These are phyloP conservation scores for Xestia sexstrigata DNA, from an alignment of 2,888 invertebrate species.

Conservation along the genomic window DNA sequence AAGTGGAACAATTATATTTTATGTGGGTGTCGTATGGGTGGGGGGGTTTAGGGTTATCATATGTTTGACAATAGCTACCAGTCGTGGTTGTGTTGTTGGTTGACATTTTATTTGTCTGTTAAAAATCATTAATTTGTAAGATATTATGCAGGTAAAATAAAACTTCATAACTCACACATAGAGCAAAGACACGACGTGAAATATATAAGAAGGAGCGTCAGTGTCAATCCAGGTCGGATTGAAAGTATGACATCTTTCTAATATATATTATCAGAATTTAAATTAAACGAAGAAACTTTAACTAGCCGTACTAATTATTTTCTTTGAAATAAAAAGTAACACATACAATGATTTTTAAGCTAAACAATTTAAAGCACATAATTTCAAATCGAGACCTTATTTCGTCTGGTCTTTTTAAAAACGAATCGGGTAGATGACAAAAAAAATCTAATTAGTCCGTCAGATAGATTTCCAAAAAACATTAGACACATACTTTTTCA, in stretches of 20 bases:
- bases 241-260: neutral
- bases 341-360: no score
- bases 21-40: conserved; percentile 60
- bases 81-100: conserved; percentile 18
- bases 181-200: neutral
- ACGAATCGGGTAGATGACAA: no score
- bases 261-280: neutral
- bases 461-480: no score
- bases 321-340: neutral
- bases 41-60: conserved; percentile 41
- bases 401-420: no score
- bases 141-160: neutral
- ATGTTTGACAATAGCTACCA: conserved; percentile 30
- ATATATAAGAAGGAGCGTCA: no score
- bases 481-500: no score
- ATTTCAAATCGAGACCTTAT: neutral
- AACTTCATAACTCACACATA: neutral
- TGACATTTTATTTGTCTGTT: neutral
- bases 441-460: no score
- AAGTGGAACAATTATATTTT: conserved; percentile 75
- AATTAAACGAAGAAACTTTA: neutral
- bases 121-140: neutral
- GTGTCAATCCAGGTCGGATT: no score
- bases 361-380: neutral
- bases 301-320: neutral